Evolutionary conservation across 2,113 vertebrate genomes (phyloP).

Genomic region (Neodontobutis hainanensis): DNA sequence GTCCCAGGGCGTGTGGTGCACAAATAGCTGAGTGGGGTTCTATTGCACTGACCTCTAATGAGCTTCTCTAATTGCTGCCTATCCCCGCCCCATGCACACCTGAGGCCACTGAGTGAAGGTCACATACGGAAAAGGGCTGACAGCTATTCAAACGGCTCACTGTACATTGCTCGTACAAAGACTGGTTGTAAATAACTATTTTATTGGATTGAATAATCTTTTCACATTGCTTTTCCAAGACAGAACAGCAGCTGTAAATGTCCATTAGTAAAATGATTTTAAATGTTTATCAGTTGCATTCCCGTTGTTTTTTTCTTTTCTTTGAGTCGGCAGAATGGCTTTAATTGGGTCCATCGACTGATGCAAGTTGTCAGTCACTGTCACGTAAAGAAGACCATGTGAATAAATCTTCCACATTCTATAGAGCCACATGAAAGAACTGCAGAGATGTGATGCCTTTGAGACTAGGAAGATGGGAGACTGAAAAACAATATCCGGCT

Average conservation of each 20-base stretch:
- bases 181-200: too few relatives aligned
- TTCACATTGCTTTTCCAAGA: not conserved
- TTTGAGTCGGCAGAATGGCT: slow-evolving; percentile 11
- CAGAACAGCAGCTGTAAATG: not conserved
- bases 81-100: slow-evolving; percentile 31
- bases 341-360: slow-evolving; percentile 12
- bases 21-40: slow-evolving; percentile 1
- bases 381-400: slow-evolving; percentile 9
- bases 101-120: slow-evolving; percentile 53
- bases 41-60: slow-evolving; percentile 42
- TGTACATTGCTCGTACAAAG: too few relatives aligned
- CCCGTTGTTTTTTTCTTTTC: not conserved
- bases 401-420: slow-evolving; percentile 1
- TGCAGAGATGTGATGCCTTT: not conserved
- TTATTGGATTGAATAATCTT: not conserved
- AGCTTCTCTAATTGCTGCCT: slow-evolving; percentile 33
- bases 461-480: not conserved
- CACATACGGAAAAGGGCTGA: slow-evolving; percentile 17
- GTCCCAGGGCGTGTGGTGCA: not conserved
- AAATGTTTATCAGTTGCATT: slow-evolving; percentile 15
- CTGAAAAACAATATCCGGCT: slow-evolving; percentile 43
- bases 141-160: not conserved
- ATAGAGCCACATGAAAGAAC: not conserved
- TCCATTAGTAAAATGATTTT: slow-evolving; percentile 7
- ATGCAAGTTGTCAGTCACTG: slow-evolving; percentile 26